Evolutionary conservation across 2,113 vertebrate genomes (phyloP).

Genomic region (Orientallactaga bullata): DNA sequence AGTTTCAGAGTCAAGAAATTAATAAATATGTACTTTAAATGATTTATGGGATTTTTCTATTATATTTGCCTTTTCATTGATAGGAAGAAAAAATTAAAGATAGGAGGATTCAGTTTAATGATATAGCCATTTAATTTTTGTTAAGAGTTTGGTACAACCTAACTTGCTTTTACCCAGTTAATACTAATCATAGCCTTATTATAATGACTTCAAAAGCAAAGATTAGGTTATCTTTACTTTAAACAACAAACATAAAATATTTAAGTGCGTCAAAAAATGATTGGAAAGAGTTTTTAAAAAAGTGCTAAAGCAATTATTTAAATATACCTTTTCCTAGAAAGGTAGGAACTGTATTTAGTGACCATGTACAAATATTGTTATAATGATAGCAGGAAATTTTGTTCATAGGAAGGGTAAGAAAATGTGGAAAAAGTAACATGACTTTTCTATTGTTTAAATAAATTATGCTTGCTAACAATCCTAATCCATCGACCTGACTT

Average conservation of each 20-base stretch:
- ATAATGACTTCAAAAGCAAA: neutral
- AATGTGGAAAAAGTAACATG: neutral
- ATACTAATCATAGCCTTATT: neutral
- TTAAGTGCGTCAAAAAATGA: constrained; percentile 23
- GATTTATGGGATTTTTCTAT: neutral
- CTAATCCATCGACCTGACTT: neutral
- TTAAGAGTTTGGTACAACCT: constrained; percentile 24
- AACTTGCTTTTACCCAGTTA: neutral
- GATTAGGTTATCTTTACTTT: neutral
- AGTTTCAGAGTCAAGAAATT: neutral
- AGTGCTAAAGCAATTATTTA: constrained; percentile 3
- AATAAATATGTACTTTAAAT: constrained; percentile 4
- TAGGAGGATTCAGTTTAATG: neutral
- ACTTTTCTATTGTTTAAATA: constrained; percentile 9
- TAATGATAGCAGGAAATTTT: constrained; percentile 5
- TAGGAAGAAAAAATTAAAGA: constrained; percentile 27
- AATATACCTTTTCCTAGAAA: neutral
- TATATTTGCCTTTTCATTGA: neutral
- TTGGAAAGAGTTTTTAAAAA: neutral
- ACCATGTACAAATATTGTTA: neutral
- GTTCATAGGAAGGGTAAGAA: neutral
- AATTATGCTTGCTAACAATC: neutral
- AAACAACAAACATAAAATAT: neutral
- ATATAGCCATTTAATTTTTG: neutral
- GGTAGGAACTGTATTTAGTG: neutral